A percentile compares a stretch with the other conserved stretches of the same genome.
These are phyloP conservation scores for Chorisops tibialis DNA, from an alignment of 2,888 invertebrate species.

Conservation along the genomic window DNA sequence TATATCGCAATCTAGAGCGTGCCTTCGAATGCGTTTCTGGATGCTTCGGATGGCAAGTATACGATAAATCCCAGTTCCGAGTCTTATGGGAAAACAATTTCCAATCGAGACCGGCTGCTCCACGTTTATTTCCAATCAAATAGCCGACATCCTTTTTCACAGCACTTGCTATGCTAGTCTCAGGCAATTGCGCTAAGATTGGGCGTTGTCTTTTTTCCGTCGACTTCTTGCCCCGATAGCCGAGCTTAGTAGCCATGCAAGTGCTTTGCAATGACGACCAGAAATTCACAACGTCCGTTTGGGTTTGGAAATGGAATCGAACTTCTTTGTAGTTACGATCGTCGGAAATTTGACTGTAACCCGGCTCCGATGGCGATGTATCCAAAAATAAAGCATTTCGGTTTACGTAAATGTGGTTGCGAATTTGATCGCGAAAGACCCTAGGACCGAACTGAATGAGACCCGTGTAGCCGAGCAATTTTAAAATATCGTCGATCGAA, in stretches of 20 bases:
- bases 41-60: neutral
- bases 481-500: conserved; percentile 56
- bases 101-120: conserved; percentile 72
- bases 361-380: conserved; percentile 61
- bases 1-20: neutral
- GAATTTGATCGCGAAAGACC: neutral
- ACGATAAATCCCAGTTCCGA: conserved; percentile 59
- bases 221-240: conserved; percentile 28
- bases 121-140: conserved; percentile 67
- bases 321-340: conserved; percentile 58
- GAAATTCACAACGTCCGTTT: conserved; percentile 59
- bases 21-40: neutral
- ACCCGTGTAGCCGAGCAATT: conserved; percentile 64
- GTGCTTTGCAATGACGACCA: conserved; percentile 69
- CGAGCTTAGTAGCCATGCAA: conserved; percentile 63
- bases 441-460: conserved; percentile 65
- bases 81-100: conserved; percentile 64
- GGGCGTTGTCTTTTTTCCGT: neutral
- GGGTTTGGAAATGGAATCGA: conserved; percentile 56
- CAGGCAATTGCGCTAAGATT: neutral
- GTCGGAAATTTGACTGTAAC: conserved; percentile 59
- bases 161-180: conserved; percentile 43
- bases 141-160: conserved; percentile 55
- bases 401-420: conserved; percentile 64
- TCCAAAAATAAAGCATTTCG: conserved; percentile 60